These are phyloP conservation scores for Agrilus cyanescens DNA, from an alignment of 2,888 invertebrate genomes.

Conservation along the genomic window DNA sequence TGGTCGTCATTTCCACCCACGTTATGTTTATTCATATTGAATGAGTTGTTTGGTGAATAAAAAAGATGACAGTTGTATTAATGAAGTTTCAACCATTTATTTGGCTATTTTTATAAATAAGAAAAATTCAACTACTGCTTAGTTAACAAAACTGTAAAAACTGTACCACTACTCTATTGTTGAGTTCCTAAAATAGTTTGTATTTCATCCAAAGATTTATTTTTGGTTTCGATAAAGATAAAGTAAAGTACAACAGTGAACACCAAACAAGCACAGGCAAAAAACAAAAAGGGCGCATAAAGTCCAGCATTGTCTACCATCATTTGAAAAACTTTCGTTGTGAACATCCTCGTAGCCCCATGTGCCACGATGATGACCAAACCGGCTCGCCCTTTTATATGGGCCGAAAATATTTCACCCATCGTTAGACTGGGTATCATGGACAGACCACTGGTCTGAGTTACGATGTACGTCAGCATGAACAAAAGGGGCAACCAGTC, in stretches of 20 bases:
- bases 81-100: no score
- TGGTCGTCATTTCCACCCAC: no score
- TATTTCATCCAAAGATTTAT: slow-evolving; percentile 23
- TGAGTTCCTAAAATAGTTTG: slow-evolving; percentile 17
- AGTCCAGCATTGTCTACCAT: slow-evolving; percentile 21
- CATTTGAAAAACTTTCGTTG: slow-evolving; percentile 24
- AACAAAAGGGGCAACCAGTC: slow-evolving; percentile 18
- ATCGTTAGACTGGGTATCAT: slow-evolving; percentile 19
- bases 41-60: no score
- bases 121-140: no score
- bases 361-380: slow-evolving; percentile 20
- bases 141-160: no score
- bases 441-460: slow-evolving; percentile 18
- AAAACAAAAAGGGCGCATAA: slow-evolving; percentile 24
- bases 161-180: neutral
- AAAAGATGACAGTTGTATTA: no score
- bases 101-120: no score
- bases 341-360: slow-evolving; percentile 17
- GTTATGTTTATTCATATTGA: no score
- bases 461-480: slow-evolving; percentile 17
- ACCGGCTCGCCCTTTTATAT: slow-evolving; percentile 21
- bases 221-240: slow-evolving; percentile 26
- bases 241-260: slow-evolving; percentile 22
- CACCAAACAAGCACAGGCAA: slow-evolving; percentile 18
- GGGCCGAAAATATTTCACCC: slow-evolving; percentile 23